These are phyloP conservation scores for Drosophila baimaii DNA, from an alignment of 1,140 invertebrate species.

Conservation along the genomic window DNA sequence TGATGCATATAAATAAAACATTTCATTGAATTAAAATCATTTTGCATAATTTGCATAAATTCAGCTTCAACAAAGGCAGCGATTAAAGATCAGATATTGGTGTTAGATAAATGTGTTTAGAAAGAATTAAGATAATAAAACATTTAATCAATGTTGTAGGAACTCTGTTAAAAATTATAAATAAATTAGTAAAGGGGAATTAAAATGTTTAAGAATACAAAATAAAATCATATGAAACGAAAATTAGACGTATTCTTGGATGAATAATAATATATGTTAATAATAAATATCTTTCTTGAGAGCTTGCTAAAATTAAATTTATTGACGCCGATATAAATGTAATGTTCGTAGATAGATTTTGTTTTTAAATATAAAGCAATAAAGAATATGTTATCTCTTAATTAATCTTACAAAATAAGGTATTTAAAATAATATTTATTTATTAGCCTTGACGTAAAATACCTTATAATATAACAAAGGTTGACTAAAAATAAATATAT, in stretches of 20 bases:
- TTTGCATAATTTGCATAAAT: conserved; percentile 37
- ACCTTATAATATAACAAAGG: too few relatives aligned
- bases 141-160: conserved; percentile 1
- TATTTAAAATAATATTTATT: background rate
- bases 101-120: conserved; percentile 5
- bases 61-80: conserved; percentile 3
- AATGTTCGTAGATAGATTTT: too few relatives aligned
- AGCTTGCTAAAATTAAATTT: background rate
- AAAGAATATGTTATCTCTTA: background rate
- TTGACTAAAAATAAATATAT: background rate
- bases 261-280: background rate
- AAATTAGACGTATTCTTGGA: too few relatives aligned
- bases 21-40: conserved; percentile 10
- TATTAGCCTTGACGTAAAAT: background rate
- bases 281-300: background rate
- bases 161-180: background rate
- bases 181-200: background rate
- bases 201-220: background rate
- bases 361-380: background rate
- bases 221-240: background rate
- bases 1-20: conserved; percentile 15
- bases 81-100: conserved; percentile 8
- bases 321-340: background rate
- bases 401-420: background rate
- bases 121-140: background rate